A percentile compares a stretch with the other conserved stretches of the same genome.
phyloP scores from a whole-genome alignment of 2,797 vertebrate species.

The Capromys pilorides region DNA sequence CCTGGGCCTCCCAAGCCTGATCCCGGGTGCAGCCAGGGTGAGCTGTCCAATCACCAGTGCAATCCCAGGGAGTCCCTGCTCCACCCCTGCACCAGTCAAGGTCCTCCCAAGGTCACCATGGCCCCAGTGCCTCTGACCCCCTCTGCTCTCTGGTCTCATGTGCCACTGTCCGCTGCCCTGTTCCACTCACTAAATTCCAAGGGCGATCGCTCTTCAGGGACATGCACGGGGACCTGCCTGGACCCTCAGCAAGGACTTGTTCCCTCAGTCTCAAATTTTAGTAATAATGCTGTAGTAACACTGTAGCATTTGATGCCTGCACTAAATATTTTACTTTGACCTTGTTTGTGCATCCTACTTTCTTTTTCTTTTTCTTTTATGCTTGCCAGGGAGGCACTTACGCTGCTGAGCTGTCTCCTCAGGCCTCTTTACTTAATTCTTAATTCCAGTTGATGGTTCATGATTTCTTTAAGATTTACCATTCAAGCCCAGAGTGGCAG shows the following conservation, averaged over 20 bases:
- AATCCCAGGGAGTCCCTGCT: background rate
- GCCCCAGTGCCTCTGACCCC: background rate
- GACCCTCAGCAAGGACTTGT: background rate
- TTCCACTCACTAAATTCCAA: background rate
- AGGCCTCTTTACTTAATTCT: background rate
- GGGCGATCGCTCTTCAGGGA: background rate
- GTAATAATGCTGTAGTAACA: background rate
- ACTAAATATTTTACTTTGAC: background rate
- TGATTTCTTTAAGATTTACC: slow-evolving; percentile 13
- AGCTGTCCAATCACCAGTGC: background rate
- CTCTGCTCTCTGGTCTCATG: background rate
- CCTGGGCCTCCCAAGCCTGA: background rate
- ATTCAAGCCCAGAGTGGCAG: background rate
- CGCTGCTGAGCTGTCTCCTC: too few relatives aligned
- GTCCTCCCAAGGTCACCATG: background rate
- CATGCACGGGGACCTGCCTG: background rate
- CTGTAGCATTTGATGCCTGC: background rate
- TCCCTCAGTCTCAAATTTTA: background rate
- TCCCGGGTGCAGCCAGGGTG: background rate
- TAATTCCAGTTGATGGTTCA: slow-evolving; percentile 26
- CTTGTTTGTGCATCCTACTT: slow-evolving; percentile 36
- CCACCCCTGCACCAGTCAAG: background rate
- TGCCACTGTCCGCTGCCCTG: background rate
- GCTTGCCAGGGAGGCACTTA: too few relatives aligned
- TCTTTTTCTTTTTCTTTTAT: background rate